phyloP scores from a whole-genome alignment of 2,888 invertebrate genomes.

The Dasysyrphus albostriatus region DNA sequence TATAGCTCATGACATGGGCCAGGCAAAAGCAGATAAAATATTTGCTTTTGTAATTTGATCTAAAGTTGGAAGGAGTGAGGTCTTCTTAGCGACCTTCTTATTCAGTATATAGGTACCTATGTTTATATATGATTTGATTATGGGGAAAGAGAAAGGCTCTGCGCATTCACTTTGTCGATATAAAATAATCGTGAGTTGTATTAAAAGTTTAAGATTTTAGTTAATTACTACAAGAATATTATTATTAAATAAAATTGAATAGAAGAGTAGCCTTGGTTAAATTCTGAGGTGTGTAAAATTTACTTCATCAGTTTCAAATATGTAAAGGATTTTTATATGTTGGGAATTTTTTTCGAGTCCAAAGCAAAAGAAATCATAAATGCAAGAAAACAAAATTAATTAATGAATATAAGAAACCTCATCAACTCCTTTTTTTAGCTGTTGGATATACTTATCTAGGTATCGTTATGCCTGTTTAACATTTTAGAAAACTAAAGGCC shows the following conservation, averaged over 20 bases:
- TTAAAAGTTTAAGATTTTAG: slow-evolving; percentile 27
- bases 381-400: too few relatives aligned
- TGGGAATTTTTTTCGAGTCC: neutral
- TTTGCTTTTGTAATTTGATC: slow-evolving; percentile 73
- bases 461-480: too few relatives aligned
- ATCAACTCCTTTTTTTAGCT: too few relatives aligned
- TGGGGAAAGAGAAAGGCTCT: slow-evolving; percentile 52
- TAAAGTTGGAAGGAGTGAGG: slow-evolving; percentile 45
- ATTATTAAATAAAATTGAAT: slow-evolving; percentile 6
- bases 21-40: slow-evolving; percentile 62
- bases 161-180: slow-evolving; percentile 38
- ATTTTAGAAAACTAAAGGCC: too few relatives aligned
- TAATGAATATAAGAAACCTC: too few relatives aligned
- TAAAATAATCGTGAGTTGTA: slow-evolving; percentile 43
- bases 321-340: neutral
- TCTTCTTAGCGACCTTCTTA: slow-evolving; percentile 60
- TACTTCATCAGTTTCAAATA: neutral
- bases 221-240: slow-evolving; percentile 43
- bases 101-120: neutral
- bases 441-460: too few relatives aligned
- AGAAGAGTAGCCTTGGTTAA: neutral
- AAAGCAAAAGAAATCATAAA: too few relatives aligned
- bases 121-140: neutral
- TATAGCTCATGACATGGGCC: neutral
- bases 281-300: slow-evolving; percentile 2